phyloP scores from a whole-genome alignment of 1,140 invertebrate genomes.

The Brachionus rubens region DNA sequence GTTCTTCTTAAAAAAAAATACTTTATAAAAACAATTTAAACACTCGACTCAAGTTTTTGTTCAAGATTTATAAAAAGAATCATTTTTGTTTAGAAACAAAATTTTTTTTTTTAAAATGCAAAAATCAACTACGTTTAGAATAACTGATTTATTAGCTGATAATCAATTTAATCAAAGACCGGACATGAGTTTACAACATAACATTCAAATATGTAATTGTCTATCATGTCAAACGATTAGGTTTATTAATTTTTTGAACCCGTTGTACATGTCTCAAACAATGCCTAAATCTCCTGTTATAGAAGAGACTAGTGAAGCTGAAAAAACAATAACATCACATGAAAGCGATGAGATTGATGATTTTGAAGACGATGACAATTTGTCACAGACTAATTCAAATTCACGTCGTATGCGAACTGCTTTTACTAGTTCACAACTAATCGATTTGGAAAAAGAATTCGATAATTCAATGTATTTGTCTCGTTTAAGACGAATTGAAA shows the following conservation, averaged over 20 bases:
- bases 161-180: neutral
- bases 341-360: conserved; percentile 27
- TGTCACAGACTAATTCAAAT: conserved; percentile 8
- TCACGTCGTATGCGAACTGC: conserved; percentile 64
- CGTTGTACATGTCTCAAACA: neutral
- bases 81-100: neutral
- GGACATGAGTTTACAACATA: neutral
- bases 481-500: conserved; percentile 64
- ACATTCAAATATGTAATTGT: neutral
- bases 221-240: neutral
- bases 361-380: conserved; percentile 19
- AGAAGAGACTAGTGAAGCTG: no score
- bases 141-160: conserved; percentile 1
- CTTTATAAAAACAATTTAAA: conserved; percentile 38
- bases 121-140: conserved; percentile 30
- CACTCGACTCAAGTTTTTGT: neutral
- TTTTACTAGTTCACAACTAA: conserved; percentile 65
- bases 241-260: conserved; percentile 10
- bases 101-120: neutral
- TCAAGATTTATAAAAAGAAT: no score
- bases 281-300: neutral
- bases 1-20: conserved; percentile 7
- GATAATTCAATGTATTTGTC: conserved; percentile 65
- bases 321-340: neutral
- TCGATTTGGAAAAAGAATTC: conserved; percentile 66